Evolutionary conservation across 2,797 vertebrate genomes (phyloP), one percentile per base, ranked within the genome.

Genomic region (Halcyon badia): DNA sequence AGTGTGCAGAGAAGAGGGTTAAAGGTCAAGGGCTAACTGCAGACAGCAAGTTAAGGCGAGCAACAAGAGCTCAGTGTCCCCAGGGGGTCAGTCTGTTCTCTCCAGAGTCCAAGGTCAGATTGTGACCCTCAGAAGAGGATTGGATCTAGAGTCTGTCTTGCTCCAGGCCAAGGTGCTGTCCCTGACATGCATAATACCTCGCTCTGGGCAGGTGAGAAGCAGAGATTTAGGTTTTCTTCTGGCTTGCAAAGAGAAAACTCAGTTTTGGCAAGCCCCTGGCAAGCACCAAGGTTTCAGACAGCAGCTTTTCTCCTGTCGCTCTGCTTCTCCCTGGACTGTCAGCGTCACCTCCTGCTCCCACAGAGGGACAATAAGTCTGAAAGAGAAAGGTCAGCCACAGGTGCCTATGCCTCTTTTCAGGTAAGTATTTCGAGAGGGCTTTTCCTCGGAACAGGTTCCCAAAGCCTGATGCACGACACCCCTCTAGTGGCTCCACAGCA

Each of bases 401-500:
- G 11, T 62, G 46, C 39, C 60, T 52, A 54, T 20, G 21, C 66
- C 46, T 24, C 21, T 49, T 61, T 35, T 16, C 65, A 57, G 26
- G 20, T 19, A 35, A 33, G 9, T n/a, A 24, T 28, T 30, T 31
- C 3, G 0, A 91, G 24, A 2, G 12, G 30, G 8, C 20, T 44
- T 60, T 54, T 44, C 15, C 86, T 77, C 2, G 18, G 30, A 83
- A 48, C 52, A 68, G 70, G 54, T 78, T 54, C 61, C 61, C 73
- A 77, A 70, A 61, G n/a, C 44, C 83, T 82, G 80, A 61, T 68
- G 58, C 94, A 81, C 2, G 49, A 96, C 85, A 86, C 49, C 96
- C 96, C 90, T 93, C 96, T 96, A 95, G 96, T 56, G 96, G 94
- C 41, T 86, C 39, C 81, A 16, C 33, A 62, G 33, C 49, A 84